These are phyloP conservation scores for Callithrix jacchus DNA, from an alignment of 2,113 vertebrate genomes.

Conservation along the genomic window DNA sequence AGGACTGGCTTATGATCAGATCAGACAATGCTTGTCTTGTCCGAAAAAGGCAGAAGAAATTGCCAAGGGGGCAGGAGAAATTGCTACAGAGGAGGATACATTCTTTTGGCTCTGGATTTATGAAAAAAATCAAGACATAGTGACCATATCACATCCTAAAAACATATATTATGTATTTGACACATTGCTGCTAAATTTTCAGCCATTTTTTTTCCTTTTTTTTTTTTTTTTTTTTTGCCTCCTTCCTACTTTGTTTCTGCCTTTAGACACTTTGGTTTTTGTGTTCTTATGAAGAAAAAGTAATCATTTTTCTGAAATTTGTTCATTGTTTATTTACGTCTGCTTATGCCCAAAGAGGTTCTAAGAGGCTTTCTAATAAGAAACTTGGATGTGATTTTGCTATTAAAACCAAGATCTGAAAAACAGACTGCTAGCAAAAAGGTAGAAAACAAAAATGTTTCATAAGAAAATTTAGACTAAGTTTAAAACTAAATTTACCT, in stretches of 20 bases:
- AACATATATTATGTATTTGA: not conserved
- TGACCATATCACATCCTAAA: not conserved
- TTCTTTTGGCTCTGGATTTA: not conserved
- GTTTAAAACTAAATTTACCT: not conserved
- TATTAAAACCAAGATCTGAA: not conserved
- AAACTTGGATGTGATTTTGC: not conserved
- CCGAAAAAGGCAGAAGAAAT: not conserved
- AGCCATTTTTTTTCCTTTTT: not conserved
- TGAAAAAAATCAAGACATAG: not conserved
- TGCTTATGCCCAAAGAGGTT: not conserved
- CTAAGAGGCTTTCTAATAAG: not conserved
- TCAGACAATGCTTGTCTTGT: not conserved
- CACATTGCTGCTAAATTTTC: not conserved
- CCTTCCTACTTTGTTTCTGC: not conserved
- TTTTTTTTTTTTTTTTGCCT: not conserved
- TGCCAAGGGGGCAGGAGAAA: not conserved
- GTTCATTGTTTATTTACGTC: not conserved
- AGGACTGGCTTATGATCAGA: not conserved
- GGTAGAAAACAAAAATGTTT: not conserved
- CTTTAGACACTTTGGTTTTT: not conserved
- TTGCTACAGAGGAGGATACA: not conserved
- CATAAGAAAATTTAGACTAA: not conserved
- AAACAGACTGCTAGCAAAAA: not conserved
- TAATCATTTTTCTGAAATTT: not conserved
- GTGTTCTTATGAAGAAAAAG: not conserved